Evolutionary conservation across 2,888 invertebrate species (phyloP).

Genomic region (Ernsta delagoae): DNA sequence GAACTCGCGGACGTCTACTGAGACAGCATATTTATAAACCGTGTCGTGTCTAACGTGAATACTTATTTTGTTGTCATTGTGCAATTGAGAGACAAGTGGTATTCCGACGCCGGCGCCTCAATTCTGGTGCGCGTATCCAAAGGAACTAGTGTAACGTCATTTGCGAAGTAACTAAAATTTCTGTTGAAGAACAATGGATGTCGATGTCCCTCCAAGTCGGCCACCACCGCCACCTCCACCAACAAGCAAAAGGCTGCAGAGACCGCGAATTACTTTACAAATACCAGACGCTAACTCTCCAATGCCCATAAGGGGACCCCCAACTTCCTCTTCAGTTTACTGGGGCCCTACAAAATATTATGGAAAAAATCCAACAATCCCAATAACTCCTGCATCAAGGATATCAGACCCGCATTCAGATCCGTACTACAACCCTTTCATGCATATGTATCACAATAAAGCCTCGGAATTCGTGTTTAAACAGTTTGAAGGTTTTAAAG

Average conservation of each 20-base stretch:
- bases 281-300: constrained; percentile 61
- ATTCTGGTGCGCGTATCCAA: constrained; percentile 13
- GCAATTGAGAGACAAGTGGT: constrained; percentile 36
- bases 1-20: constrained; percentile 64
- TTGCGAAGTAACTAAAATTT: not conserved
- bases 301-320: constrained; percentile 50
- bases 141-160: not conserved
- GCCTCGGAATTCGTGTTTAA: constrained; percentile 92
- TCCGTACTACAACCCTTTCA: constrained; percentile 71
- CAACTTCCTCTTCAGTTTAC: constrained; percentile 55
- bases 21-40: constrained; percentile 39
- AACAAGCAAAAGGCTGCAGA: constrained; percentile 52
- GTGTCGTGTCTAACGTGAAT: constrained; percentile 44
- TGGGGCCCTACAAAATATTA: constrained; percentile 58
- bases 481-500: constrained; percentile 91
- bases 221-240: constrained; percentile 75
- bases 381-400: constrained; percentile 66
- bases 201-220: constrained; percentile 62
- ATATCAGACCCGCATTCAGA: constrained; percentile 66
- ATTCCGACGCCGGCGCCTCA: constrained; percentile 65
- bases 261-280: constrained; percentile 80
- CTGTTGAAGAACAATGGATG: constrained; percentile 51
- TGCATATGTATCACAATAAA: constrained; percentile 86
- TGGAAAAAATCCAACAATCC: constrained; percentile 47
- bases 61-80: constrained; percentile 54